Evolutionary conservation across 2,797 vertebrate species (phyloP), one percentile per base, ranked within the genome.

Genomic region (Rhabdomys pumilio): DNA sequence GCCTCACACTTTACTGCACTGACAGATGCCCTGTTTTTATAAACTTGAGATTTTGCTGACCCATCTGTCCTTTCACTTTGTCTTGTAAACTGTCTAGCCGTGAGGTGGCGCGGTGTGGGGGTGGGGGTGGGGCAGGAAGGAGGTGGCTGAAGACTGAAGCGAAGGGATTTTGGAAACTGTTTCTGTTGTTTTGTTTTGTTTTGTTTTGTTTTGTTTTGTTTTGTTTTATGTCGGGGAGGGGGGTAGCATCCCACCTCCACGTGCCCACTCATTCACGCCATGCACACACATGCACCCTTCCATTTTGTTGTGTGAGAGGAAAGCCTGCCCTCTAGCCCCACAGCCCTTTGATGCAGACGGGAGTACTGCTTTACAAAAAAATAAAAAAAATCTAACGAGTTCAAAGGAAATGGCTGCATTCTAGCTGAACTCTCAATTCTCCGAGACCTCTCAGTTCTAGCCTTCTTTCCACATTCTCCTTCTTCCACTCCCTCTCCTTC

Each of bases 1-100:
- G 97, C 96, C 98, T 98, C 96, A 95, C 97, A 91, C 96, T 97
- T 97, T 73, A 97, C 97, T 95, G 63, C 13, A 41, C 82, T 1
- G 24, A 73, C 88, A 77, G 67, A 93, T 84, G 65, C 92, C 92
- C 87, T 96, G 69, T 95, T 96, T n/a, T 93, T 92, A 84, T 89
- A 93, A 91, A 53, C 92, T 94, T 8, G 24, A 83, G 84, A 55
- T 86, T 24, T 85, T 34, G 4, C 96, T 93, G 97, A 92, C 95
- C 97, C 93, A 41, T 1, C 57, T 94, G 89, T 89, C 3, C 19
- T 50, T 34, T 57, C 76, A 89, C 38, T 95, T 77, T 92, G 24
- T 87, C 76, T 89, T 83, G 9, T 38, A 91, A 89, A 94, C 55
- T 6, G 2, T 44, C 47, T 61, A 69, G 90, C 44, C 72, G 26